Base-by-base conservation (phyloP, 1,140 invertebrate genomes). In the Harlomillsia oculata region DNA sequence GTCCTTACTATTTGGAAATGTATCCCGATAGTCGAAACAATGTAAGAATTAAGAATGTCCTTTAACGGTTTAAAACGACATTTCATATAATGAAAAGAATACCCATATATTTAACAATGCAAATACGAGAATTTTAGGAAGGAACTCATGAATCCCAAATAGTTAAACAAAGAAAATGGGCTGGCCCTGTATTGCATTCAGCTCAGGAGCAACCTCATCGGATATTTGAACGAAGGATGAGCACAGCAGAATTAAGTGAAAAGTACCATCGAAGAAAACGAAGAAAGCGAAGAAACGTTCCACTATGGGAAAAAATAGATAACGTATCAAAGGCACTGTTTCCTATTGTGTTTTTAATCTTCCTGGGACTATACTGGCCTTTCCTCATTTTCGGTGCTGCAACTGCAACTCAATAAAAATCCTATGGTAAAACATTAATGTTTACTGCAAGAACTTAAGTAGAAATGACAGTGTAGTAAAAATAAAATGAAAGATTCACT, bases 301-400 rank as follows among this genome's bases (percentile, higher is more conserved):
- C 82, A 55, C n/a, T n/a, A n/a, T 82, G 81, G 81, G 69, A 77
- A 32, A 78, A 82, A 72, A 80, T 83, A 26, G 81, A 83, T 67
- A 77, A 78, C 62, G 67, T 80, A 0, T 82, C 80, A 3, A 74
- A 83, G 30, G 75, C 82, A 25, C 77, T 84, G 4, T 87, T 87
- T 68, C 84, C 83, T n/a, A 75, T 77, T 5, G 68, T 85, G 3
- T 87, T 85, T 69, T 72, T 84, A 25, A 71, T 85, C 11, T 85
- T 85, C 69, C 76, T 82, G 20, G 71, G 81, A 0, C 69, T 84
- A 58, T 86, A 84, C 70, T 86, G 83, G 83, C 82, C 82, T 9
- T 20, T 45, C 1, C 26, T 58, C 9, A 21, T 56, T 28, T 1
- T 50, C n/a, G 48, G 48, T 0, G 8, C 34, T 6, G 3, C 18